Evolutionary conservation across 2,113 vertebrate genomes (phyloP).

Genomic region (Pampusana beccarii): DNA sequence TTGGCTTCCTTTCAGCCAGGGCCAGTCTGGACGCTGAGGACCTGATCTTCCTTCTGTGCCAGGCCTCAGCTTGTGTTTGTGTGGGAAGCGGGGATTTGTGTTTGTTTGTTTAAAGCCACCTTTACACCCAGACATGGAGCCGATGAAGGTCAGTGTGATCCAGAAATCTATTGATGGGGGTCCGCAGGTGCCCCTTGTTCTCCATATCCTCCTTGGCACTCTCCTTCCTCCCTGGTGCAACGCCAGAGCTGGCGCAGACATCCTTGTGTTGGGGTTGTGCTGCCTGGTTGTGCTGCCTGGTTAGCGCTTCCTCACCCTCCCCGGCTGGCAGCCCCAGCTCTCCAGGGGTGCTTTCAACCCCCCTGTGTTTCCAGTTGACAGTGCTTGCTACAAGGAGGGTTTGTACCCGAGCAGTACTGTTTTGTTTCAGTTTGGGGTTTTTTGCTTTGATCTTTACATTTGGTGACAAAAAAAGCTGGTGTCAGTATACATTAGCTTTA

Average conservation of each 20-base stretch:
- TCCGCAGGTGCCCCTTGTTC: not conserved
- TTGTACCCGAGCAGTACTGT: not conserved
- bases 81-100: not conserved
- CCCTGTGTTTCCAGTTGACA: not conserved
- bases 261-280: not conserved
- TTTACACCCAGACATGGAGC: not conserved
- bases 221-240: not conserved
- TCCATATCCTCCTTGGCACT: not conserved
- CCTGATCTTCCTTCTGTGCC: slow-evolving; percentile 1
- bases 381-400: not conserved
- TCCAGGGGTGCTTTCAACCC: not conserved
- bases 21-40: not conserved
- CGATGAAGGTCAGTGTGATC: not conserved
- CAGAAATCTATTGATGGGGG: accelerated
- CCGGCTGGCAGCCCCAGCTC: not conserved
- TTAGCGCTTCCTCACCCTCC: not conserved
- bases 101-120: not conserved
- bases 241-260: not conserved
- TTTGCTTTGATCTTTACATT: not conserved
- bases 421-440: not conserved
- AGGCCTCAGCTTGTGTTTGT: not conserved
- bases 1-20: slow-evolving; percentile 49
- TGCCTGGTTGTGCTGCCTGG: accelerated
- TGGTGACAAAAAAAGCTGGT: not conserved
- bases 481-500: not conserved